phyloP scores from a whole-genome alignment of 2,113 vertebrate genomes.

The Furnarius figulus region DNA sequence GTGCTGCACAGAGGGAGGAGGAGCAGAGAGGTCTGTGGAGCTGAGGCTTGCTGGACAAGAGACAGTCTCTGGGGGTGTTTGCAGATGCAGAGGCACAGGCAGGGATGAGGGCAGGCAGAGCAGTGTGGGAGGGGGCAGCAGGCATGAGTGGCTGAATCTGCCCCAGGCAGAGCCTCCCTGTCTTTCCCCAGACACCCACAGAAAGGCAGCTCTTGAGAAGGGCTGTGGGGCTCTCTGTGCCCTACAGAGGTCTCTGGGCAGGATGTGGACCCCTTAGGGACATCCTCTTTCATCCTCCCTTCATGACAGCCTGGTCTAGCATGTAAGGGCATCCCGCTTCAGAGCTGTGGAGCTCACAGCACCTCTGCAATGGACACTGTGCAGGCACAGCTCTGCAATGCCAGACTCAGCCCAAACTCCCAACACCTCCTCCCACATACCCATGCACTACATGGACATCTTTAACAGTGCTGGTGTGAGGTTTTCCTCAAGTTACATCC shows the following conservation, averaged over 20 bases:
- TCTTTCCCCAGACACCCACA: background rate
- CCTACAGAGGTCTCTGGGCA: background rate
- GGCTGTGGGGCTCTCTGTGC: background rate
- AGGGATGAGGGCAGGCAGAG: background rate
- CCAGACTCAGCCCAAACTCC: background rate
- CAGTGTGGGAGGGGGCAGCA: accelerated
- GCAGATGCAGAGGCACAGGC: background rate
- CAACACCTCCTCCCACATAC: background rate
- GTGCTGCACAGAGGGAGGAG: background rate
- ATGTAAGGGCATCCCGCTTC: background rate
- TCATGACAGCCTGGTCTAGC: background rate
- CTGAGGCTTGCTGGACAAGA: background rate
- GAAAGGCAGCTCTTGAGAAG: background rate
- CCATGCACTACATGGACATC: background rate
- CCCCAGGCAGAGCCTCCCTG: accelerated
- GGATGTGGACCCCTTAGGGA: background rate
- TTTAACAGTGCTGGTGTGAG: background rate
- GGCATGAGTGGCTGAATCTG: background rate
- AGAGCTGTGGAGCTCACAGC: background rate
- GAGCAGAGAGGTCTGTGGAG: background rate
- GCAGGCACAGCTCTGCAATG: accelerated
- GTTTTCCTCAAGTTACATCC: background rate
- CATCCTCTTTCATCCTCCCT: background rate
- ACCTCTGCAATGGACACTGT: background rate
- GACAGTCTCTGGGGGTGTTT: background rate